A percentile compares a stretch with the other conserved stretches of the same genome.
Evolutionary conservation across 2,113 vertebrate genomes (phyloP).

Genomic region (Mustelus asterias): DNA sequence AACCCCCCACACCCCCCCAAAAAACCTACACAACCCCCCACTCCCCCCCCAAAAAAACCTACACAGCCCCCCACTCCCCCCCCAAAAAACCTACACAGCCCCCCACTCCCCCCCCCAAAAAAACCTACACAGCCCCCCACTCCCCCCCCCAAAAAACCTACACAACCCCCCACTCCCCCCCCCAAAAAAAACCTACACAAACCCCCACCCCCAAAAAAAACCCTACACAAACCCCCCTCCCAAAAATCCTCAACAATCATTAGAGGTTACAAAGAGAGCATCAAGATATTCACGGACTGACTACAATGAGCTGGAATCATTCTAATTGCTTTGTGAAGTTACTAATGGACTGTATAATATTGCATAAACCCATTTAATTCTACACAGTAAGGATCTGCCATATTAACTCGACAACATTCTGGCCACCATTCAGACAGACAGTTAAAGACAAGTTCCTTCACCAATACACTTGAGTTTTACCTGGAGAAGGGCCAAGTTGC

Average conservation of each 20-base stretch:
- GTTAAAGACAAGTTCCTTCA: background rate
- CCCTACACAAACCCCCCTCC: background rate
- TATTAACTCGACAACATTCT: background rate
- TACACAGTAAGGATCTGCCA: background rate
- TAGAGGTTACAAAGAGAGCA: background rate
- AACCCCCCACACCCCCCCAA: too few relatives aligned
- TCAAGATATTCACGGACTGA: background rate
- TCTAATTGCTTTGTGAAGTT: background rate
- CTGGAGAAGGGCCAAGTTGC: background rate
- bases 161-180: too few relatives aligned
- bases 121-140: too few relatives aligned
- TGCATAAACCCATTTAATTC: background rate
- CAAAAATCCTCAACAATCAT: too few relatives aligned
- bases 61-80: too few relatives aligned
- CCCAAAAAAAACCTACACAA: too few relatives aligned
- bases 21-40: too few relatives aligned
- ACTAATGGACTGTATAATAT: background rate
- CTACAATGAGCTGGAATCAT: background rate
- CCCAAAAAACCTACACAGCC: too few relatives aligned
- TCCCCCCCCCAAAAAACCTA: too few relatives aligned
- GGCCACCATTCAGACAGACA: background rate
- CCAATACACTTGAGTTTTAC: background rate
- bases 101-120: too few relatives aligned
- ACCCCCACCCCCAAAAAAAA: background rate
- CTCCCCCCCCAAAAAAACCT: too few relatives aligned